Evolutionary conservation across 1,140 invertebrate species (phyloP), one percentile per base, ranked within the genome.

Genomic region (Euglossa dilemma): DNA sequence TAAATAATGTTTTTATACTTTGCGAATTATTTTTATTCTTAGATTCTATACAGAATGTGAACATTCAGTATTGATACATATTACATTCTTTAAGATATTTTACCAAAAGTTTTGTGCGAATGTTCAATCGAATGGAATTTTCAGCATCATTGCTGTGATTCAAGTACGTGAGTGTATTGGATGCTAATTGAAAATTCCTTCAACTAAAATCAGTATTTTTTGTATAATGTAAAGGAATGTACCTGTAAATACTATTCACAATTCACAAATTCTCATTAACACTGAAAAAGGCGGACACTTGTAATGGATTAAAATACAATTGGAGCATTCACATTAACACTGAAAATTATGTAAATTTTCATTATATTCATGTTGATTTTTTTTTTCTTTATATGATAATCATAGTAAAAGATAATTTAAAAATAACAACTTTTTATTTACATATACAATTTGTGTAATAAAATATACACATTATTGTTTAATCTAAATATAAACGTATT

Each of bases 401-500:
- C 14, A 23, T n/a, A 70, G n/a, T 36, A 9, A n/a, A 72, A 43
- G 12, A 5, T 50, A 28, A 47, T 73, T 72, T 25, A 43, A 25
- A 36, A 43, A 73, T 54, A 64, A 64, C 8, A 59, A 63, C 11
- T 11, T 28, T 66, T 75, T 80, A 80, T 84, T 70, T 52, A 52
- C 25, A 76, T 36, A 50, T 47, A 78, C 28, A 47, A 61, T 1
- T 56, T 47, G 5, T 45, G 9, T 36, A 36, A 20, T 54, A 45
- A 70, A 71, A 82, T 20, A 82, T 76, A 18, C 12, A 57, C 20
- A 18, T 61, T 59, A 52, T 36, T 50, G 9, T 57, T 85, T 83
- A 89, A 66, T 92, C 88, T 79, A 92, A 87, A 81, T 96, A 96
- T 5, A 97, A 85, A 87, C 96, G 94, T 63, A 96, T 94, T 45